Conservation (phyloP, 1,140 invertebrate genomes). For the Lutraria rhynchaena region DNA sequence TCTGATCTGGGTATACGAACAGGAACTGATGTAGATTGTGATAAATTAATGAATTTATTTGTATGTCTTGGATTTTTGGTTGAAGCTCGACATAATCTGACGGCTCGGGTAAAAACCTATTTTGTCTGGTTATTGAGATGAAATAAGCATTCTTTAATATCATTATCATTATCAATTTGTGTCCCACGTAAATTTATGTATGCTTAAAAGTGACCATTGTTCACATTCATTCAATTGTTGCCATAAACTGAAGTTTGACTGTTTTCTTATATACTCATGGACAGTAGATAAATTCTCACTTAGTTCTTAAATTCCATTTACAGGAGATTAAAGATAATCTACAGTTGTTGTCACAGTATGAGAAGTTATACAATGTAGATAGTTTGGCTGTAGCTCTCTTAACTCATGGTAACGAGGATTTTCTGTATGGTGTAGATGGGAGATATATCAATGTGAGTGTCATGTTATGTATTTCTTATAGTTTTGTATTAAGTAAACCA, state of each 20-base stretch:
- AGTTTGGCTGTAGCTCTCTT: conserved; percentile 45
- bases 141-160: no score
- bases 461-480: no score
- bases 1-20: neutral
- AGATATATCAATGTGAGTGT: conserved; percentile 28
- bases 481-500: neutral
- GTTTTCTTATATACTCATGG: no score
- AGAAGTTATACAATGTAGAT: conserved; percentile 20
- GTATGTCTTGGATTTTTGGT: conserved; percentile 44
- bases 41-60: conserved; percentile 39
- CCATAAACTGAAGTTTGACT: no score
- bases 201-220: no score
- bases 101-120: neutral
- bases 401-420: conserved; percentile 48
- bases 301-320: no score
- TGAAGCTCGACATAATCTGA: conserved; percentile 31
- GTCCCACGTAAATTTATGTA: no score
- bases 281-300: no score
- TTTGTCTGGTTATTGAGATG: neutral
- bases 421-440: conserved; percentile 48
- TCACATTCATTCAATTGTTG: no score
- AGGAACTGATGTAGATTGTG: conserved; percentile 49
- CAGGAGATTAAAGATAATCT: conserved; percentile 48
- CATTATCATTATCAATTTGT: no score
- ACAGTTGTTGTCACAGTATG: neutral